A percentile compares a stretch with the other conserved stretches of the same genome.
Conservation (phyloP, 1,140 invertebrate species). For the Microplitis demolitor region DNA sequence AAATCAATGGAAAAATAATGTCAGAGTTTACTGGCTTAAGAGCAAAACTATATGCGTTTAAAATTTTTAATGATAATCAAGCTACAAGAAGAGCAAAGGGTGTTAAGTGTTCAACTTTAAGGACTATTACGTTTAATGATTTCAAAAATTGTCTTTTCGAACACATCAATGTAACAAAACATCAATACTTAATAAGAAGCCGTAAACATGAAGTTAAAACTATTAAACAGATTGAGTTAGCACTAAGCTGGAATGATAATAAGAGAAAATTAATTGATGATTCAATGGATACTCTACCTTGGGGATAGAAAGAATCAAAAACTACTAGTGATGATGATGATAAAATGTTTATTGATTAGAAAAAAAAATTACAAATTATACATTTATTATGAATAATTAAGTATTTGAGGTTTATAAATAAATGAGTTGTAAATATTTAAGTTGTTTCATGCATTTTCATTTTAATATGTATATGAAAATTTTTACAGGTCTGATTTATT, state of each 20-base stretch:
- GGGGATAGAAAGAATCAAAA: not conserved
- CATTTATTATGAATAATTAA: too few relatives aligned
- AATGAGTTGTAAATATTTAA: too few relatives aligned
- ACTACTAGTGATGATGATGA: too few relatives aligned
- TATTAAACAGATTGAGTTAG: not conserved
- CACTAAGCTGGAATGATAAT: not conserved
- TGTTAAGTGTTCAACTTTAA: constrained; percentile 17
- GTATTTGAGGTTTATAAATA: too few relatives aligned
- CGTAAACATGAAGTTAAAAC: constrained; percentile 10
- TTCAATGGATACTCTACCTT: constrained; percentile 19
- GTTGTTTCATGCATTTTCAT: too few relatives aligned
- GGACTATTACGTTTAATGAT: not conserved
- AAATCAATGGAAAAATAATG: too few relatives aligned
- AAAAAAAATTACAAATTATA: too few relatives aligned
- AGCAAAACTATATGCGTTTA: constrained; percentile 14
- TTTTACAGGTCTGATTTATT: too few relatives aligned
- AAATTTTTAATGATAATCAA: not conserved
- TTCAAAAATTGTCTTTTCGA: constrained; percentile 12
- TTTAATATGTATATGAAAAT: too few relatives aligned
- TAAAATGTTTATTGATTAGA: too few relatives aligned
- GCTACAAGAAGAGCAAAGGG: constrained; percentile 11
- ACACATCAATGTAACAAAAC: not conserved
- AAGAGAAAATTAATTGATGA: not conserved
- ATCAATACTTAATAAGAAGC: not conserved
- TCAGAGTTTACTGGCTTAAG: too few relatives aligned